Evolutionary conservation across 2,888 invertebrate genomes (phyloP).

Genomic region (Andrena trimmerana): DNA sequence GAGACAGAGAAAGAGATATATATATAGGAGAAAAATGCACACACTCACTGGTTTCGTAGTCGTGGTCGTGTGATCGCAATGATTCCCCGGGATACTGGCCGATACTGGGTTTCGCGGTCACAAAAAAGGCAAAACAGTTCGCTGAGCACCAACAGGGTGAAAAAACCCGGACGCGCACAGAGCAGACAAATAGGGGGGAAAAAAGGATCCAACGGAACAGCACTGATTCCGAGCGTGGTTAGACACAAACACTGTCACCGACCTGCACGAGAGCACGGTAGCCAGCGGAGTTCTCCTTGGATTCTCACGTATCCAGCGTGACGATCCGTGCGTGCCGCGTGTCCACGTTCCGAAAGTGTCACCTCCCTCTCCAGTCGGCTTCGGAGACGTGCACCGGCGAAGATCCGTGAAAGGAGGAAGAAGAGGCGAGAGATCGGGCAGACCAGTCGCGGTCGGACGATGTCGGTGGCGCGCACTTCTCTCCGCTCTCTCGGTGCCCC

Average conservation of each 20-base stretch:
- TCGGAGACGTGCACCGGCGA: conserved; percentile 67
- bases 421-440: conserved; percentile 68
- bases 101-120: conserved; percentile 16
- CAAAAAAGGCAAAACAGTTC: not conserved
- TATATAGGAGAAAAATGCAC: not conserved
- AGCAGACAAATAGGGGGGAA: not conserved
- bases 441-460: conserved; percentile 64
- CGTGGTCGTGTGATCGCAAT: conserved; percentile 3
- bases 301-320: conserved; percentile 67
- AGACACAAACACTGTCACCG: conserved; percentile 59
- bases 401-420: conserved; percentile 76
- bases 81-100: not conserved
- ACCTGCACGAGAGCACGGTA: conserved; percentile 66
- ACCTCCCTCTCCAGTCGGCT: conserved; percentile 67
- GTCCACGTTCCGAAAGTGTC: conserved; percentile 74
- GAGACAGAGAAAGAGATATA: not conserved
- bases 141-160: not conserved
- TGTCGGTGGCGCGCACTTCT: conserved; percentile 67
- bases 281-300: conserved; percentile 59
- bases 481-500: conserved; percentile 3
- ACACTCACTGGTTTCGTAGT: conserved; percentile 36
- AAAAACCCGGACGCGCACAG: not conserved
- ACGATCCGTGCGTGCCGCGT: conserved; percentile 73
- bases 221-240: conserved; percentile 34
- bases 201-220: conserved; percentile 20